Base-by-base conservation (phyloP, 1,140 invertebrate species). In the Daktulosphaira vitifoliae region DNA sequence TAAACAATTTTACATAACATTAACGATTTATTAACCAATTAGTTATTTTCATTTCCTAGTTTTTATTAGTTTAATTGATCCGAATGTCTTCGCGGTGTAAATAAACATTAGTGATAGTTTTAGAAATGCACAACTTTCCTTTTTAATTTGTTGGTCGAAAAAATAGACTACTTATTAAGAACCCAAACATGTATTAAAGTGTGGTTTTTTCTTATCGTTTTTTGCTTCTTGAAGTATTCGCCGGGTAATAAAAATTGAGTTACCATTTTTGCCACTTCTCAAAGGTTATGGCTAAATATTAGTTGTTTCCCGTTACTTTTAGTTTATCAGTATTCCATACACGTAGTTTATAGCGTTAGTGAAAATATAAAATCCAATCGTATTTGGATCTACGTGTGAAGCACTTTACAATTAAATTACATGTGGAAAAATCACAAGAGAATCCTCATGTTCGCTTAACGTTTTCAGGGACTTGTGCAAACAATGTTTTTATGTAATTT, bases 351-450 rank as follows among this genome's bases (percentile, higher is more conserved):
- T 48, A 48, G 42, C 29, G 25, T 48, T 29, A 33, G 56, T 33
- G 42, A 62, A 62, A 62, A 62, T 23, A 62, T 25, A 48, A 62
- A 62, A 62, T 25, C 25, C 56, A 20, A 62, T 39, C 23, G 44
- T 62, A 39, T 62, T 62, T 62, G 56, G 56, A 29, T 62, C 56
- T 62, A 48, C 56, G 56, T 48, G 56, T 62, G 42, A 48, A 62
- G 44, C 22, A 16, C 42, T 8, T 46, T 62, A 48, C 56, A 62
- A 62, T 62, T 62, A 62, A 62, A 62, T 62, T 62, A 62, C 54
- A 44, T 18, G 13, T 39, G 42, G 18, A 23, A 62, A n/a, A 62
- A 62, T 62, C 56, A 48, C 42, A 3, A 25, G 13, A 15, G 6
- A 46, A 59, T 26, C 39, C 33, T 44, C 3, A 11, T 15, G 39